phyloP scores from a whole-genome alignment of 64 coral and sea anemone species.

The Orbicella faveolata region DNA sequence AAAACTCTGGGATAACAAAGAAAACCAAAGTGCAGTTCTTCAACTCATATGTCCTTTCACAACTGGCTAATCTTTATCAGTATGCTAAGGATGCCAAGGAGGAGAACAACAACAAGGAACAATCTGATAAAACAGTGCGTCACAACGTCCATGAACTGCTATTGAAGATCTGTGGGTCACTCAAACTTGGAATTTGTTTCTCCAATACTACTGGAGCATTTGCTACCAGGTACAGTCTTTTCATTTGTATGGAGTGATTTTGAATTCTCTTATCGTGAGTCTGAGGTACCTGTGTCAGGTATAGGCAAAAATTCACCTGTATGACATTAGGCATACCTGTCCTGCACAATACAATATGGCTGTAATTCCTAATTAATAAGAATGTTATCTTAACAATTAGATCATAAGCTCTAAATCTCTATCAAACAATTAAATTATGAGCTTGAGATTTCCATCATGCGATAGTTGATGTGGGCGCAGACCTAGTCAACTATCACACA shows the following conservation, averaged over 20 bases:
- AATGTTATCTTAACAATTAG: no score
- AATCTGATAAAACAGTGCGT: conserved; percentile 3
- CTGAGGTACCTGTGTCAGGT: no score
- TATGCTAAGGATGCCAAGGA: conserved; percentile 45
- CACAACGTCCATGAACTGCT: conserved; percentile 57
- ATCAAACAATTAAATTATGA: no score
- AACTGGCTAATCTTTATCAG: conserved; percentile 60
- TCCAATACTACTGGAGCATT: conserved; percentile 55
- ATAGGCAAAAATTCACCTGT: no score
- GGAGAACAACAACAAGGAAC: not conserved
- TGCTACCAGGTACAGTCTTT: conserved; percentile 42
- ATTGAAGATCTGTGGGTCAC: conserved; percentile 69
- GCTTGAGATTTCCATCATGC: no score
- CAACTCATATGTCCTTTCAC: conserved; percentile 58
- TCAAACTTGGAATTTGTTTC: conserved; percentile 93
- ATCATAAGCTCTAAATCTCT: no score
- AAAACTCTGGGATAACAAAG: conserved; percentile 63
- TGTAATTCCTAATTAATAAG: no score
- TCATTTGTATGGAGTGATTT: not conserved
- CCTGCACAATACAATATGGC: no score
- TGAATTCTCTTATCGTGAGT: no score
- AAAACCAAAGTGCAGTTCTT: conserved; percentile 87
- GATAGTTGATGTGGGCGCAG: no score
- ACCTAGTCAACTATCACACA: no score
- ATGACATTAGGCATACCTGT: no score